Evolutionary conservation across 2,797 vertebrate genomes (phyloP), one percentile per base, ranked within the genome.

Genomic region (Xenops minutus): DNA sequence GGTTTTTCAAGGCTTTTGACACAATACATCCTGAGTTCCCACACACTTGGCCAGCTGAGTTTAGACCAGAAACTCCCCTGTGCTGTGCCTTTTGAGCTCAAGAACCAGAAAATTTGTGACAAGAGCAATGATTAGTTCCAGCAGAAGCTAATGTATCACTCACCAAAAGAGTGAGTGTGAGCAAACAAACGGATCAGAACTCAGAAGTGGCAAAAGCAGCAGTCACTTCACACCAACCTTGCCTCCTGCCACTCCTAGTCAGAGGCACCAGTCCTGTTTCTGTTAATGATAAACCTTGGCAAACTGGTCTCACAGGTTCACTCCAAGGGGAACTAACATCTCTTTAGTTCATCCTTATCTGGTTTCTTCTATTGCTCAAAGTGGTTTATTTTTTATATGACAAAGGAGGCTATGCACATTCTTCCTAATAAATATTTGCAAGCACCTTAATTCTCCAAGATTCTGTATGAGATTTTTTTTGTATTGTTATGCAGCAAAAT

Each of bases 121-220:
- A 90, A 86, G 27, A 76, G 11, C 39, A 41, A 44, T 7, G 14
- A 77, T 80, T 89, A 95, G 72, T 85, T 93, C 56, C 75, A 64
- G 56, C 20, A 85, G 43, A 74, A 86, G 43, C 26, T 54, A 36
- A 85, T 20, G n/a, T 20, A n/a, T 34, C 0, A 0, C 10, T 36
- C 8, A 2, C 69, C 7, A 8, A 75, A 87, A 39, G 22, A 54
- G 10, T 2, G 19, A 85, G 24, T 4, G 1, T 4, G 19, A 83
- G 64, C 43, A 73, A 86, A 62, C 0, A 2, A 46, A 39, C 2
- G 0, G 58, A 54, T 72, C 34, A 34, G 80, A 77, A 77, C 55
- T n/a, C 1, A 0, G 36, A 26, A 49, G 62, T 2, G 0, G 39
- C 0, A 3, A 61, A 12, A 58, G 49, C 2, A 59, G 5, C 83